A percentile compares a stretch with the other conserved stretches of the same genome.
phyloP scores from a whole-genome alignment of 1,140 invertebrate genomes.

The Drosophila novamexicana region DNA sequence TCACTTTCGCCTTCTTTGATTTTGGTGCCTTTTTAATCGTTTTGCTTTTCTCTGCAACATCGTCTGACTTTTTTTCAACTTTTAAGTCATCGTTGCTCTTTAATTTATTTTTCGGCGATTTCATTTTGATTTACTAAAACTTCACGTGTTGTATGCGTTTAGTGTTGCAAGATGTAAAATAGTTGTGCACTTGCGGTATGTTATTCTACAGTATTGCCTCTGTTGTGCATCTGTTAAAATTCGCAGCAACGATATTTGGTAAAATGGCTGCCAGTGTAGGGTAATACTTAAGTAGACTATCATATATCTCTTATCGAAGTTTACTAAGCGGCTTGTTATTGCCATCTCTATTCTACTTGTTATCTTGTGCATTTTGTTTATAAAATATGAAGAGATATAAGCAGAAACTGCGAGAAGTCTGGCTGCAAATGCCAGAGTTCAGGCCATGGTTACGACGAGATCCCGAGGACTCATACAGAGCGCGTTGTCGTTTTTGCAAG shows the following conservation, averaged over 20 bases:
- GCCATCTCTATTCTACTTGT: slow-evolving; percentile 52
- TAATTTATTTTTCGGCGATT: slow-evolving; percentile 44
- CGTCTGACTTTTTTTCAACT: slow-evolving; percentile 23
- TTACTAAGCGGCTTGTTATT: slow-evolving; percentile 57
- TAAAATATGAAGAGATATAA: slow-evolving; percentile 62
- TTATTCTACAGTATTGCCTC: neutral
- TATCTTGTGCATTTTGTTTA: slow-evolving; percentile 16
- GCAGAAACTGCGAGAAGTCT: slow-evolving; percentile 67
- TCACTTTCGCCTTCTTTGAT: slow-evolving; percentile 25
- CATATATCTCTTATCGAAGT: slow-evolving; percentile 10
- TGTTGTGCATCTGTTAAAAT: neutral
- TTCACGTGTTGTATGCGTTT: slow-evolving; percentile 42
- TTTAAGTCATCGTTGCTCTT: slow-evolving; percentile 57
- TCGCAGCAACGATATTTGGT: neutral
- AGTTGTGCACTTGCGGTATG: neutral
- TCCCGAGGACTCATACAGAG: slow-evolving; percentile 68
- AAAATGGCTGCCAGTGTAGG: slow-evolving; percentile 1
- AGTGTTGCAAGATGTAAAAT: slow-evolving; percentile 21
- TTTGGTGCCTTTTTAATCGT: slow-evolving; percentile 45
- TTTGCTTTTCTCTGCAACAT: slow-evolving; percentile 46
- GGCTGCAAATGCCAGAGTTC: slow-evolving; percentile 71
- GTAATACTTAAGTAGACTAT: neutral
- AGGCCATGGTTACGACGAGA: slow-evolving; percentile 58
- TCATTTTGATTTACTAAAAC: slow-evolving; percentile 47
- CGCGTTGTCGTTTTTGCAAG: slow-evolving; percentile 67